These are phyloP conservation scores for Anastatus disparis DNA, from an alignment of 1,140 invertebrate species.

Conservation along the genomic window DNA sequence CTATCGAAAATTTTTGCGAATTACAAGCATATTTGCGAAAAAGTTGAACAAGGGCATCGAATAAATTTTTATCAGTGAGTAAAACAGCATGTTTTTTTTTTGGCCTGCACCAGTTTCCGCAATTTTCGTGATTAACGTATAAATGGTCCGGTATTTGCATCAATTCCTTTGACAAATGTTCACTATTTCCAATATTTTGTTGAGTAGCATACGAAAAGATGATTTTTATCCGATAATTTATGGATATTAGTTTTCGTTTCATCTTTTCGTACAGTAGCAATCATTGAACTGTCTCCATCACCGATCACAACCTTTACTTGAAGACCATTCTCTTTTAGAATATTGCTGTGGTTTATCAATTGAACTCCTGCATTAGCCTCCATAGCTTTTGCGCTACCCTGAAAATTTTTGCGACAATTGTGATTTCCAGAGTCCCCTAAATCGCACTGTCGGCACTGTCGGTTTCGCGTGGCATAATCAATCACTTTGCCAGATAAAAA, in stretches of 20 bases:
- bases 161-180: constrained; percentile 24
- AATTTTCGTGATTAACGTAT: constrained; percentile 42
- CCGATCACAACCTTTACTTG: constrained; percentile 19
- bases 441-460: constrained; percentile 15
- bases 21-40: constrained; percentile 29
- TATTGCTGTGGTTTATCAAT: neutral
- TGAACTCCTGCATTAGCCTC: constrained; percentile 3
- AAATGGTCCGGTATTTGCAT: constrained; percentile 39
- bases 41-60: constrained; percentile 2
- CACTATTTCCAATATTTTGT: constrained; percentile 42
- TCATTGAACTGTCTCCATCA: constrained; percentile 30
- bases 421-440: constrained; percentile 3
- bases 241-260: neutral
- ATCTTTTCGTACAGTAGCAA: constrained; percentile 16
- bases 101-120: constrained; percentile 38
- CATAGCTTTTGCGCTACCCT: constrained; percentile 14
- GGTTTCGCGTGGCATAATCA: neutral
- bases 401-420: constrained; percentile 11
- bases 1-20: constrained; percentile 33
- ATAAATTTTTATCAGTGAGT: constrained; percentile 6
- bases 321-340: constrained; percentile 31
- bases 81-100: constrained; percentile 24
- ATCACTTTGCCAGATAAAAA: neutral
- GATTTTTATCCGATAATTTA: constrained; percentile 45
- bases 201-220: constrained; percentile 40